These are phyloP conservation scores for Axinella damicornis DNA, from an alignment of 37 sponge, comb jelly and placozoan genomes.

Conservation along the genomic window DNA sequence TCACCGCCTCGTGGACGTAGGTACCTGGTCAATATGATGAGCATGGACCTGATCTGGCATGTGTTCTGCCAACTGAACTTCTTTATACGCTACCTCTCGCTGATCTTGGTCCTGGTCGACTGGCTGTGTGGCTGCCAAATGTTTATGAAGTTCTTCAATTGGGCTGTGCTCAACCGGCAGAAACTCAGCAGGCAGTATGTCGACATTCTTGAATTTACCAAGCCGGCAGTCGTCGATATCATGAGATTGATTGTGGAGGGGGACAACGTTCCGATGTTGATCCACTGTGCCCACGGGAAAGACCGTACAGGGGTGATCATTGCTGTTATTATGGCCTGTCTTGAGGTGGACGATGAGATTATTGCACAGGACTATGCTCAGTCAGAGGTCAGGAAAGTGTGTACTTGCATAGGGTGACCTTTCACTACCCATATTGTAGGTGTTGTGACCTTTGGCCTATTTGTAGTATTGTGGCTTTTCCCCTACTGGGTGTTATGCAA, in stretches of 20 bases:
- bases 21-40: constrained; percentile 72
- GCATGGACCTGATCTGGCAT: constrained; percentile 68
- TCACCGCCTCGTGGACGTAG: constrained; percentile 22
- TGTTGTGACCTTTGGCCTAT: too few species aligned
- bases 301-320: constrained; percentile 84
- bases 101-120: constrained; percentile 73
- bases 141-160: constrained; percentile 78
- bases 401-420: too few species aligned
- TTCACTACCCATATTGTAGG: too few species aligned
- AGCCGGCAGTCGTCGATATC: constrained; percentile 64
- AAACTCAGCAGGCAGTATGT: constrained; percentile 71
- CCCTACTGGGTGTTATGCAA: too few species aligned
- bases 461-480: too few species aligned
- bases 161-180: constrained; percentile 56
- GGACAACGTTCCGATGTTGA: constrained; percentile 69
- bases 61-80: constrained; percentile 65
- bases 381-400: constrained; percentile 77
- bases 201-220: constrained; percentile 73
- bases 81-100: constrained; percentile 71
- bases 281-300: constrained; percentile 94
- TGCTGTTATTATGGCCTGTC: constrained; percentile 68
- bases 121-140: constrained; percentile 63
- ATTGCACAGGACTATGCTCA: constrained; percentile 79
- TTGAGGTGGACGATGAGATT: constrained; percentile 76
- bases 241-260: constrained; percentile 52